Evolutionary conservation across 64 coral and sea anemone species (phyloP).

Genomic region (Actinia equina): DNA sequence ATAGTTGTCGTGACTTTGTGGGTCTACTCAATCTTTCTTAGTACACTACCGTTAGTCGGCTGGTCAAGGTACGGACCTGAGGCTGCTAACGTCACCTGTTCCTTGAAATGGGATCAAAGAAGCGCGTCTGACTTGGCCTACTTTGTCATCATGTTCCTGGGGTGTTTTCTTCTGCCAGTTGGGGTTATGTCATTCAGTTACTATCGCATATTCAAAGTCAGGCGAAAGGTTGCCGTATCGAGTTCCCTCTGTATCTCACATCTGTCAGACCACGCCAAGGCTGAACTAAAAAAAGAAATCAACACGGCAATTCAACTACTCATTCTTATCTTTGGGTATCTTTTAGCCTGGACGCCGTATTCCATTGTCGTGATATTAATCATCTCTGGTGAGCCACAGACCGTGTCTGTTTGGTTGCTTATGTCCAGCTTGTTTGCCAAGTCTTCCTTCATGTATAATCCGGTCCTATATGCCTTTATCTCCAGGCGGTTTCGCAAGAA

Average conservation of each 20-base stretch:
- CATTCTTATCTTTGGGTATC: conserved; percentile 22
- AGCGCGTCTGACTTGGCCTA: conserved; percentile 18
- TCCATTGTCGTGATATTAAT: conserved; percentile 21
- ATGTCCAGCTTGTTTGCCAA: conserved; percentile 42
- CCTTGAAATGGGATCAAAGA: conserved; percentile 27
- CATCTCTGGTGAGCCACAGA: not conserved
- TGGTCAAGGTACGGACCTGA: conserved; percentile 48
- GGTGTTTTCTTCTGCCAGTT: conserved; percentile 45
- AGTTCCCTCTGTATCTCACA: not conserved
- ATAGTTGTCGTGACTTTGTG: conserved; percentile 12
- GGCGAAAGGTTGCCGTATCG: not conserved
- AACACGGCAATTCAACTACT: conserved; percentile 30
- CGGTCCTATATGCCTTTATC: conserved; percentile 45
- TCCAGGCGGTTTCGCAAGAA: conserved; percentile 25
- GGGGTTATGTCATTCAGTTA: conserved; percentile 35
- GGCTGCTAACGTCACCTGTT: conserved; percentile 42
- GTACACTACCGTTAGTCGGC: conserved; percentile 17
- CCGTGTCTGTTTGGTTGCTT: not conserved
- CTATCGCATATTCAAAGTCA: conserved; percentile 36
- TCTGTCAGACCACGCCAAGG: not conserved
- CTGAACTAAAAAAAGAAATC: conserved; percentile 13
- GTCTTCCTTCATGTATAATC: conserved; percentile 30
- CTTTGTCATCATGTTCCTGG: conserved; percentile 28
- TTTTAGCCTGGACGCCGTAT: conserved; percentile 44
- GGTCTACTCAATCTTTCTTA: conserved; percentile 36